Evolutionary conservation across 2,888 invertebrate species (phyloP).

Genomic region (Sarcophaga carnaria): DNA sequence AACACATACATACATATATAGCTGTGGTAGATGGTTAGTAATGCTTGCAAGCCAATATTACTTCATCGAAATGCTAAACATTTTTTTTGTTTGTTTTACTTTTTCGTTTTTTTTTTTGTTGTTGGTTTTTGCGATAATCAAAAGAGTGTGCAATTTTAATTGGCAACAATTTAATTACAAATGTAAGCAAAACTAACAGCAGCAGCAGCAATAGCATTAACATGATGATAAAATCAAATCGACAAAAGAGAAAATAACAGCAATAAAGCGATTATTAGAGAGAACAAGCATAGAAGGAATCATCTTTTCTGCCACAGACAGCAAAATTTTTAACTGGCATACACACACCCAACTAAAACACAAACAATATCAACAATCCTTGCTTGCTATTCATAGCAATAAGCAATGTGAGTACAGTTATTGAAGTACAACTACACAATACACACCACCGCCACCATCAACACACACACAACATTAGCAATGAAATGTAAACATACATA

Average conservation of each 20-base stretch:
- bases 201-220: conserved; percentile 28
- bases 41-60: background rate
- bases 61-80: background rate
- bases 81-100: background rate
- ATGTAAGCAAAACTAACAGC: conserved; percentile 69
- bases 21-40: no score
- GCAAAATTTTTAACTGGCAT: conserved; percentile 58
- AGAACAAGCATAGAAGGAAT: conserved; percentile 17
- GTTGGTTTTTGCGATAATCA: conserved; percentile 77
- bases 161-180: conserved; percentile 80
- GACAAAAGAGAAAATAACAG: conserved; percentile 19
- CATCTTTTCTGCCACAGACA: conserved; percentile 59
- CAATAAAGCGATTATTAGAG: conserved; percentile 66
- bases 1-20: no score
- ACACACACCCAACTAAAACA: conserved; percentile 40
- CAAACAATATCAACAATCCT: conserved; percentile 38
- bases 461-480: conserved; percentile 55
- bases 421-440: no score
- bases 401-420: no score
- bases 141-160: conserved; percentile 81
- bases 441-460: background rate
- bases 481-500: conserved; percentile 63
- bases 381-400: no score
- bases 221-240: background rate
- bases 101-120: conserved; percentile 24